These are phyloP conservation scores for Melospiza melodia DNA, from an alignment of 2,113 vertebrate genomes.

Conservation along the genomic window DNA sequence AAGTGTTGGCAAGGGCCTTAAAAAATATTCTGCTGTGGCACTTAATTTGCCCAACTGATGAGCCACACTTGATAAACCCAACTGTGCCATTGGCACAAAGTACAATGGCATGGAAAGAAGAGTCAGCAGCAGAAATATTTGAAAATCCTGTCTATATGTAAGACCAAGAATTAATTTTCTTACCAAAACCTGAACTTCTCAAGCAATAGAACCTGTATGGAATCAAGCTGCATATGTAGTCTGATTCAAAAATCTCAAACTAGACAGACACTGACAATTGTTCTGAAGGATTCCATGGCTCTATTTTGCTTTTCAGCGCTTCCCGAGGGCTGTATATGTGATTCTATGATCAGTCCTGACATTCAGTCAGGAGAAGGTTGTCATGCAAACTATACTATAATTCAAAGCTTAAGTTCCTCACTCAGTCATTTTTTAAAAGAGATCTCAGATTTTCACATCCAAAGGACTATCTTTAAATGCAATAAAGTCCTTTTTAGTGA, in stretches of 20 bases:
- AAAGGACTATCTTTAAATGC: neutral
- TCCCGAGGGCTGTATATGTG: neutral
- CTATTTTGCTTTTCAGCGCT: neutral
- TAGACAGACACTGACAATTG: neutral
- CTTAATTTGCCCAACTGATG: neutral
- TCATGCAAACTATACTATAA: neutral
- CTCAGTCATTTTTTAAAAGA: neutral
- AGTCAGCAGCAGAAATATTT: neutral
- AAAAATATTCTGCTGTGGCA: neutral
- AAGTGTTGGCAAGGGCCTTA: neutral
- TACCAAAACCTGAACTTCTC: neutral
- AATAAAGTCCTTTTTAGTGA: neutral
- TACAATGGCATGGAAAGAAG: neutral
- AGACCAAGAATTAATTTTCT: neutral
- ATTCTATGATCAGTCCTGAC: neutral
- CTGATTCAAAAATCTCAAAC: neutral
- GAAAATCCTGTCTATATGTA: accelerated
- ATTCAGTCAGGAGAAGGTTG: neutral
- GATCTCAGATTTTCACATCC: neutral
- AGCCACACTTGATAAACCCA: neutral
- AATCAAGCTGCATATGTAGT: neutral
- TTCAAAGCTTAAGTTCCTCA: neutral
- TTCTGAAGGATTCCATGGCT: neutral
- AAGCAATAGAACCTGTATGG: neutral
- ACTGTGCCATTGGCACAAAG: neutral